These are phyloP conservation scores for Bombus superbus DNA, from an alignment of 1,140 invertebrate species.

Conservation along the genomic window DNA sequence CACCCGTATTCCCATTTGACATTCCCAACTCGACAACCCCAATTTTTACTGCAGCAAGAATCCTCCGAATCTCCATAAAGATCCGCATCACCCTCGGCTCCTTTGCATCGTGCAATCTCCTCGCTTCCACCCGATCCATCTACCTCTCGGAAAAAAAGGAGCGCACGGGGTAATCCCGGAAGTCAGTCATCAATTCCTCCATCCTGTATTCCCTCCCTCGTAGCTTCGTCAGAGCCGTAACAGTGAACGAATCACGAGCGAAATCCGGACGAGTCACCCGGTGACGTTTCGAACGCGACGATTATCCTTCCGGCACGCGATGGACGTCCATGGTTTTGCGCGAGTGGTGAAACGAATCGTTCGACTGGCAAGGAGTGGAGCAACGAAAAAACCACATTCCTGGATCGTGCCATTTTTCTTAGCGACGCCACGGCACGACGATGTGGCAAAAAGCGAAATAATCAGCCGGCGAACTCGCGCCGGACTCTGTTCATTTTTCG, in stretches of 20 bases:
- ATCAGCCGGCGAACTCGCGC: conserved; percentile 45
- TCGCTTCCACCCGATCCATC: neutral
- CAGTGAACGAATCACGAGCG: neutral
- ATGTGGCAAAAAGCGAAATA: conserved; percentile 63
- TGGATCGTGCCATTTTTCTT: conserved; percentile 63
- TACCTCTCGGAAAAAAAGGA: neutral
- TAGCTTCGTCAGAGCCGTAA: neutral
- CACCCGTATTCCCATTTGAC: too few species aligned
- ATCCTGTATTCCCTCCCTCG: neutral
- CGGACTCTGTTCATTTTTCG: conserved; percentile 60
- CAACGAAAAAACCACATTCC: conserved; percentile 59
- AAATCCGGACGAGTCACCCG: neutral
- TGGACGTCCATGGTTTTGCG: conserved; percentile 51
- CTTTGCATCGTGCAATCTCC: neutral
- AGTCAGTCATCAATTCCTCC: conserved; percentile 25
- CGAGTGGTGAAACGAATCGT: conserved; percentile 58
- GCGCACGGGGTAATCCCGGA: conserved; percentile 8
- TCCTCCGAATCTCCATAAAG: neutral
- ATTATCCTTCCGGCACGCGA: conserved; percentile 60
- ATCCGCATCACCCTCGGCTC: neutral
- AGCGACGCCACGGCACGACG: conserved; percentile 8
- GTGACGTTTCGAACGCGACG: conserved; percentile 29
- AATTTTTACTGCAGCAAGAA: neutral
- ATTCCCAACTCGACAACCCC: neutral
- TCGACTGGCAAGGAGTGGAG: neutral